Percentiles rank a stretch among this genome's conserved stretches.
Evolutionary conservation across 2,113 vertebrate genomes (phyloP).

Genomic region (Trinectes maculatus): DNA sequence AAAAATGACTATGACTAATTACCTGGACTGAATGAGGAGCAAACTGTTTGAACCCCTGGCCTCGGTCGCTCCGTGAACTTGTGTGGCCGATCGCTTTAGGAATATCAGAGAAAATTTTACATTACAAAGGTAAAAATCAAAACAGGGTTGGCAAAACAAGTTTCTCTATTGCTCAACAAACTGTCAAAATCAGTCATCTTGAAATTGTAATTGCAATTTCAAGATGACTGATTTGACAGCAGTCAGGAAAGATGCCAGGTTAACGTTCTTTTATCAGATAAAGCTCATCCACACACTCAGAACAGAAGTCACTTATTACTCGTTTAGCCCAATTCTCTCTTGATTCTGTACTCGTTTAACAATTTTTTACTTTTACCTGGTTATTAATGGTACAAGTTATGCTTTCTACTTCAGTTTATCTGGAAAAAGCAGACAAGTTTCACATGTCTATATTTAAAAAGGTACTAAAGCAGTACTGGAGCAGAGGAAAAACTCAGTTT

Average conservation of each 20-base stretch:
- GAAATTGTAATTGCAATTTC: conserved; percentile 10
- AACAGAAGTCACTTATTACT: not conserved
- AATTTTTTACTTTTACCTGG: not conserved
- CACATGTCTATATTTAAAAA: too few relatives aligned
- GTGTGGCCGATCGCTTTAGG: conserved; percentile 86
- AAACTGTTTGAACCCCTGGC: conserved; percentile 94
- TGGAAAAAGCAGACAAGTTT: too few relatives aligned
- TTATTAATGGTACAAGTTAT: not conserved
- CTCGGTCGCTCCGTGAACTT: conserved; percentile 95
- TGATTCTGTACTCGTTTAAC: not conserved
- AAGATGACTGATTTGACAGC: not conserved
- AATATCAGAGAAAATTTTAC: conserved; percentile 5
- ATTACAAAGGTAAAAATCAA: not conserved
- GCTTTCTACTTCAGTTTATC: not conserved
- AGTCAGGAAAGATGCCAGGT: too few relatives aligned
- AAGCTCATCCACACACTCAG: not conserved
- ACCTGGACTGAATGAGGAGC: conserved; percentile 97
- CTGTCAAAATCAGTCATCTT: not conserved
- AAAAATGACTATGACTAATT: conserved; percentile 37
- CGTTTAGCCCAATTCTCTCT: not conserved
- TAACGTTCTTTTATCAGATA: too few relatives aligned
- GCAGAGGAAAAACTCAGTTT: not conserved
- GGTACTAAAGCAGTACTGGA: not conserved
- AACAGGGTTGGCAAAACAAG: not conserved
- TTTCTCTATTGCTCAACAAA: not conserved